phyloP scores from a whole-genome alignment of 2,113 vertebrate species.

The Columba janthina region DNA sequence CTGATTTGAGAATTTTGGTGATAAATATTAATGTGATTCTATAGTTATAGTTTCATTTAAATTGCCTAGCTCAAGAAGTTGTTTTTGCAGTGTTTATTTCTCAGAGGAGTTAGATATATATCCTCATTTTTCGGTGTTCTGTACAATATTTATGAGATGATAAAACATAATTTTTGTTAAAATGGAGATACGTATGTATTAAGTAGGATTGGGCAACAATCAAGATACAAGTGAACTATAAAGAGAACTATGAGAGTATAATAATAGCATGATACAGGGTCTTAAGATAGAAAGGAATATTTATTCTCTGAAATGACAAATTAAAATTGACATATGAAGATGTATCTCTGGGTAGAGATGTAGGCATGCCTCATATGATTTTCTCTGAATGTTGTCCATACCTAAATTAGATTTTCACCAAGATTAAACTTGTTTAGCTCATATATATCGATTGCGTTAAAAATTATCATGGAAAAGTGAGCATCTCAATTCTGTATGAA shows the following conservation, averaged over 20 bases:
- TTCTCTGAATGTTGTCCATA: constrained; percentile 61
- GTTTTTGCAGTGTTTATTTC: not conserved
- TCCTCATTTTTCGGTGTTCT: not conserved
- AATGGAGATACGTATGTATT: not conserved
- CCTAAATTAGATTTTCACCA: constrained; percentile 72
- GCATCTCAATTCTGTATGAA: constrained; percentile 64
- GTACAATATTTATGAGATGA: not conserved
- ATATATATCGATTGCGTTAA: constrained; percentile 69
- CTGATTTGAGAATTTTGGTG: not conserved
- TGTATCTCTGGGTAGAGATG: not conserved
- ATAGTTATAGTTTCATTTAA: not conserved
- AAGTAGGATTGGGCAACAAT: not conserved
- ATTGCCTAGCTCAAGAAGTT: not conserved
- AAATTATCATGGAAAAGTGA: constrained; percentile 67
- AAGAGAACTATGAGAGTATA: not conserved
- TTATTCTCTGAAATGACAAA: not conserved
- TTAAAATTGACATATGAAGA: not conserved
- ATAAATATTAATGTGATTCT: not conserved
- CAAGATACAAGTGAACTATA: not conserved
- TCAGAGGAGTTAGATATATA: not conserved
- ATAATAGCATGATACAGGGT: not conserved
- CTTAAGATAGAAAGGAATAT: not conserved
- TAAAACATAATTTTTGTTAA: not conserved
- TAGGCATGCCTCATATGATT: constrained; percentile 10
- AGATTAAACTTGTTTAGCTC: constrained; percentile 70